Conservation (phyloP, 2,113 vertebrate species). For the Sebastes schlegelii region DNA sequence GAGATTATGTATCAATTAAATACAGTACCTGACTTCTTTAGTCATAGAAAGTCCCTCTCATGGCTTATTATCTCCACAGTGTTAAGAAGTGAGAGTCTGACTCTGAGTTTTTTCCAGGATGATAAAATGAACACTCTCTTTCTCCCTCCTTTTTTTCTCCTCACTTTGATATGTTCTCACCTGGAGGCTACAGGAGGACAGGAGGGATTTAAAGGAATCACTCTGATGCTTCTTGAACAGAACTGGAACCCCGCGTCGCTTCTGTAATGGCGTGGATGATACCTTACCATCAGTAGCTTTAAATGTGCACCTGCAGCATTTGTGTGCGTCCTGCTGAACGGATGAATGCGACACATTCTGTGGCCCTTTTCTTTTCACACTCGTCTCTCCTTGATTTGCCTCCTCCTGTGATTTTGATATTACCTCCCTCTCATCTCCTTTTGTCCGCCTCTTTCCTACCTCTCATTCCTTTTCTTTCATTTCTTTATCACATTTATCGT, state of each 20-base stretch:
- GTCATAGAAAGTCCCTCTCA: not conserved
- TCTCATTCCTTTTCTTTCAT: constrained; percentile 22
- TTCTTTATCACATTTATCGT: constrained; percentile 28
- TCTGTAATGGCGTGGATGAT: constrained; percentile 32
- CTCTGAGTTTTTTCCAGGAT: not conserved
- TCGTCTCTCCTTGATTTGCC: constrained; percentile 12
- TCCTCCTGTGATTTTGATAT: constrained; percentile 35
- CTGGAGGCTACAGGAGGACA: constrained; percentile 42
- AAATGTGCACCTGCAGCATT: constrained; percentile 40
- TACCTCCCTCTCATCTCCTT: constrained; percentile 21
- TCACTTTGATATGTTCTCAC: constrained; percentile 52
- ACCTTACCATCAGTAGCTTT: constrained; percentile 16
- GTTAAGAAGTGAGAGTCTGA: constrained; percentile 7
- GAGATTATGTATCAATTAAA: too few relatives aligned
- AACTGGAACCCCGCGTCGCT: constrained; percentile 3
- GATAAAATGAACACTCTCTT: constrained; percentile 21
- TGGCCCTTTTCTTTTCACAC: not conserved
- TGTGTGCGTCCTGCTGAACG: not conserved
- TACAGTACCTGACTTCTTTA: not conserved
- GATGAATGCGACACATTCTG: not conserved
- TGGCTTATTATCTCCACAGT: constrained; percentile 12
- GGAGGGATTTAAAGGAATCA: constrained; percentile 40
- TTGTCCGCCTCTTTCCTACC: not conserved
- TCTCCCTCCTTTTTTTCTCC: not conserved
- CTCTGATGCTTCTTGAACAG: constrained; percentile 31